Conservation (phyloP, 2,888 invertebrate genomes). For the Lysandra coridon region DNA sequence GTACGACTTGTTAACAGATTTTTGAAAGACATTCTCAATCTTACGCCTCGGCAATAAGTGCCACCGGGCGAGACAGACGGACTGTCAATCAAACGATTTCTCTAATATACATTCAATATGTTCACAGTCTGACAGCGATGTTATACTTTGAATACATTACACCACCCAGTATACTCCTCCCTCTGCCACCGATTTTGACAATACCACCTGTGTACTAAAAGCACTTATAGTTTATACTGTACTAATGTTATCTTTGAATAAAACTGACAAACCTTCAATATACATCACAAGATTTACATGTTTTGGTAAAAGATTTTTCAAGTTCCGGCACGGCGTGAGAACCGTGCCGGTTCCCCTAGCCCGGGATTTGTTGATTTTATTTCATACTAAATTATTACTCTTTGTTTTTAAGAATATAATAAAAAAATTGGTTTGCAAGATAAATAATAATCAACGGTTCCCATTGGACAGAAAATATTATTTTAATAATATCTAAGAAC, state of each 20-base stretch:
- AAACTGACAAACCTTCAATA: too few relatives aligned
- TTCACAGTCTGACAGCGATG: background rate
- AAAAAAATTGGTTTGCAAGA: too few relatives aligned
- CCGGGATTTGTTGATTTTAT: too few relatives aligned
- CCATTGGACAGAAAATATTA: too few relatives aligned
- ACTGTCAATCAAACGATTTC: slow-evolving; percentile 21
- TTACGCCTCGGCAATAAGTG: slow-evolving; percentile 40
- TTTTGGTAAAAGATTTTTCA: too few relatives aligned
- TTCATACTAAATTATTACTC: too few relatives aligned
- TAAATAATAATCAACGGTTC: too few relatives aligned
- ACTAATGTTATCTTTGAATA: background rate
- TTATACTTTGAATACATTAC: slow-evolving; percentile 1
- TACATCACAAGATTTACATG: too few relatives aligned
- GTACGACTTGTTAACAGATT: slow-evolving; percentile 23
- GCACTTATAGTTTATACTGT: background rate
- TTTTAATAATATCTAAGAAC: background rate
- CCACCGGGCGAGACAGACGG: slow-evolving; percentile 39
- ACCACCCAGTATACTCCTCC: background rate
- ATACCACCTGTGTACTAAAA: background rate
- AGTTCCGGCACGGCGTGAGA: too few relatives aligned
- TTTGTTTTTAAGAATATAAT: too few relatives aligned
- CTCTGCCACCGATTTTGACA: background rate
- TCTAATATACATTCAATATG: slow-evolving; percentile 26
- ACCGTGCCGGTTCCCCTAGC: too few relatives aligned
- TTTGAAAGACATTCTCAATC: slow-evolving; percentile 36